Conservation (phyloP, 2,888 invertebrate species). For the Imbricaverruca yamaguchii region DNA sequence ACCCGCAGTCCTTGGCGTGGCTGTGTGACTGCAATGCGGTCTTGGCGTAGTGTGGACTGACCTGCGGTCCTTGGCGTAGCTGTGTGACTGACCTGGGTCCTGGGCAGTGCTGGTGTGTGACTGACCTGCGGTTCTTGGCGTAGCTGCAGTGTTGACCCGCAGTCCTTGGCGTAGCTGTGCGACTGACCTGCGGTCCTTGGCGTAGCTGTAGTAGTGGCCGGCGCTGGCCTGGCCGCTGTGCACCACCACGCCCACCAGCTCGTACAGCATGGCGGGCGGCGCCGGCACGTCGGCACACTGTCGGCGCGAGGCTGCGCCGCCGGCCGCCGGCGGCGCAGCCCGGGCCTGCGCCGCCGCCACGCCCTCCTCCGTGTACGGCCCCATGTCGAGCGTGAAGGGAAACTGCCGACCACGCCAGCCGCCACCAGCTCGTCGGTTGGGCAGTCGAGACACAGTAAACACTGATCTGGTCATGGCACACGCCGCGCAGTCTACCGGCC, state of each 20-base stretch:
- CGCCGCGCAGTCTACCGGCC: too few species aligned
- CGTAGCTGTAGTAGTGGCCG: slow-evolving; percentile 50
- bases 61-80: too few species aligned
- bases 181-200: slow-evolving; percentile 39
- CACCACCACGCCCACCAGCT: slow-evolving; percentile 48
- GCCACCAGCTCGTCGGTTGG: too few species aligned
- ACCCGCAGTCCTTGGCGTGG: slow-evolving; percentile 41
- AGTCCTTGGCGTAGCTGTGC: slow-evolving; percentile 42
- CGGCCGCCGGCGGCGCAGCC: slow-evolving; percentile 9
- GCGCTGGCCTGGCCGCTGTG: slow-evolving; percentile 50
- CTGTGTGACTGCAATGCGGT: too few species aligned
- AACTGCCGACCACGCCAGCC: slow-evolving; percentile 39
- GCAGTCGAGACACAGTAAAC: too few species aligned
- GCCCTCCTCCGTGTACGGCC: slow-evolving; percentile 47
- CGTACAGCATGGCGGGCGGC: slow-evolving; percentile 38
- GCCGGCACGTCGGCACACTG: not conserved
- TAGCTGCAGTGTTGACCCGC: too few species aligned
- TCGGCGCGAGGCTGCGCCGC: not conserved
- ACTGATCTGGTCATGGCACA: too few species aligned
- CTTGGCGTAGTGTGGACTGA: too few species aligned
- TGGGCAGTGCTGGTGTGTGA: too few species aligned
- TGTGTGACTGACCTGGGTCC: too few species aligned
- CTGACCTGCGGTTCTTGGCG: too few species aligned
- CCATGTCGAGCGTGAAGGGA: slow-evolving; percentile 47
- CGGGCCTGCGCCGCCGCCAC: slow-evolving; percentile 28